A percentile compares a stretch with the other conserved stretches of the same genome.
Conservation (phyloP, 2,888 invertebrate genomes). For the Amphipyra tragopoginis region DNA sequence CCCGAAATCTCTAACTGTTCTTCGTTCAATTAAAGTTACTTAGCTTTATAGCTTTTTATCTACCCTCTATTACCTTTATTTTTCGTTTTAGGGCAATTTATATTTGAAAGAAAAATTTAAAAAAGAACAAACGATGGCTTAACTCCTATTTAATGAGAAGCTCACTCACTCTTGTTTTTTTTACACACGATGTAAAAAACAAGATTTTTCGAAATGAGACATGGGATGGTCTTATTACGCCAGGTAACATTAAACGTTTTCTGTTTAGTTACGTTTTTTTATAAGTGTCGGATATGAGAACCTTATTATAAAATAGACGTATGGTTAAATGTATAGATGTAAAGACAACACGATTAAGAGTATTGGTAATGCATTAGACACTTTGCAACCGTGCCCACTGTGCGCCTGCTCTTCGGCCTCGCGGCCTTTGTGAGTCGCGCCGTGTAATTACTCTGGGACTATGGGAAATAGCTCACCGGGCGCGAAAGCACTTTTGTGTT, state of each 20-base stretch:
- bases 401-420: conserved; percentile 67
- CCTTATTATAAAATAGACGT: no score
- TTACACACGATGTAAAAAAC: conserved; percentile 20
- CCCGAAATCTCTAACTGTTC: conserved; percentile 64
- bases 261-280: background rate
- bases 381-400: conserved; percentile 47
- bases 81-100: conserved; percentile 36
- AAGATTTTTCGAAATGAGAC: conserved; percentile 25
- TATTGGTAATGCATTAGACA: conserved; percentile 69
- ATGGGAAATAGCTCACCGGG: conserved; percentile 85
- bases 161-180: no score
- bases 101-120: conserved; percentile 38
- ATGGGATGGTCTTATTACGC: background rate
- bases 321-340: background rate
- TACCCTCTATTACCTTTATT: conserved; percentile 41
- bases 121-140: conserved; percentile 40
- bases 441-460: conserved; percentile 87
- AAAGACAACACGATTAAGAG: conserved; percentile 2
- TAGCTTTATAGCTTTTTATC: conserved; percentile 58
- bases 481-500: conserved; percentile 79
- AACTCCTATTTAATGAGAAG: conserved; percentile 46
- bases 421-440: conserved; percentile 80
- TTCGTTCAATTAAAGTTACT: conserved; percentile 68
- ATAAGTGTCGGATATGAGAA: no score
- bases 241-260: background rate